Evolutionary conservation across 2,797 vertebrate genomes (phyloP).

Genomic region (Nannoperca australis): DNA sequence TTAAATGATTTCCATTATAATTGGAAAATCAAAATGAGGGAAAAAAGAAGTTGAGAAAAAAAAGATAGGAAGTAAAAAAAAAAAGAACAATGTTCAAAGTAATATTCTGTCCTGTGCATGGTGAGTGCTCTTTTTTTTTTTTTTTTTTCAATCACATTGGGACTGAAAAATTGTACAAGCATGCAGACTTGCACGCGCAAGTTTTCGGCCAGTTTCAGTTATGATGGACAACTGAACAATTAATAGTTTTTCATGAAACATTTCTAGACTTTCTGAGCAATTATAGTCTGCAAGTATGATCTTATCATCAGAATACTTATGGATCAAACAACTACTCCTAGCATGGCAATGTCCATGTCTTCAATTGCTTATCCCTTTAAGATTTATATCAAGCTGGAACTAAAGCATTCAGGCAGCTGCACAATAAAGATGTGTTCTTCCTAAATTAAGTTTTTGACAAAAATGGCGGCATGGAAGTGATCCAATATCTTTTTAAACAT

Average conservation of each 20-base stretch:
- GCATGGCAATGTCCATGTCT: background rate
- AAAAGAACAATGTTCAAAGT: background rate
- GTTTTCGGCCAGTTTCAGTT: background rate
- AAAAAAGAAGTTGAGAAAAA: background rate
- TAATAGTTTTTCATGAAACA: background rate
- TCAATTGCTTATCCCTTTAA: background rate
- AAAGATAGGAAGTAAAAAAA: background rate
- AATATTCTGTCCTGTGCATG: background rate
- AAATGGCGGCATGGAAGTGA: background rate
- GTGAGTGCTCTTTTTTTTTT: background rate
- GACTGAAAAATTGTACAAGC: background rate
- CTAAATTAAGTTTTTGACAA: background rate
- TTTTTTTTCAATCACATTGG: background rate
- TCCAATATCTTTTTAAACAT: background rate
- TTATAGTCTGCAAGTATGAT: background rate
- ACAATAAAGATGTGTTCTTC: background rate
- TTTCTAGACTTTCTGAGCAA: background rate
- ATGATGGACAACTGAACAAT: background rate
- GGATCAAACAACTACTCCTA: background rate
- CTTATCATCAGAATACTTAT: background rate
- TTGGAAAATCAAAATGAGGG: background rate
- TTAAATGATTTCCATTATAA: background rate
- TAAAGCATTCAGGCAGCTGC: background rate
- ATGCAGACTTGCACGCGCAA: background rate
- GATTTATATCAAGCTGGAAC: background rate